These are phyloP conservation scores for Rhorus exstirpatorius DNA, from an alignment of 2,888 invertebrate genomes.

Conservation along the genomic window DNA sequence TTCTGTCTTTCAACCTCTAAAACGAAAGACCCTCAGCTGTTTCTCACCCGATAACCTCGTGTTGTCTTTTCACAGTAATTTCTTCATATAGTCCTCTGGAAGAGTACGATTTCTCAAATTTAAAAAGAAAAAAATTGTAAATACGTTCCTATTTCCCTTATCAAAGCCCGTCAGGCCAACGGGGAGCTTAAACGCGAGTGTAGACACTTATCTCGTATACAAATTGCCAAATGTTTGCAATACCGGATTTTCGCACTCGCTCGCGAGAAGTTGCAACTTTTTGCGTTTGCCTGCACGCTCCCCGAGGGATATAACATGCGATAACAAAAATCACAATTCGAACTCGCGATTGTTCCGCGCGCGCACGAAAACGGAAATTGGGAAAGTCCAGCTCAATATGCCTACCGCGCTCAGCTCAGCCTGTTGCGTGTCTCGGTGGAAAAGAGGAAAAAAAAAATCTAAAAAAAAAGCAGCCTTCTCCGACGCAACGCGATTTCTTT, in stretches of 20 bases:
- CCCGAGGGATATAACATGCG: slow-evolving; percentile 58
- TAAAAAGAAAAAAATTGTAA: no score
- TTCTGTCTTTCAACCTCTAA: no score
- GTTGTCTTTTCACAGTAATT: no score
- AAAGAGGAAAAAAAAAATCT: slow-evolving; percentile 67
- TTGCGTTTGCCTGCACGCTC: slow-evolving; percentile 20
- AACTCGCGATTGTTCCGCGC: slow-evolving; percentile 80
- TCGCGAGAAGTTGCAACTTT: slow-evolving; percentile 39
- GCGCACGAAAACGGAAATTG: slow-evolving; percentile 83
- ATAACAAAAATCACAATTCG: slow-evolving; percentile 73
- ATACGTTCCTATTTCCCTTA: no score
- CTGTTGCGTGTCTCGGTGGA: slow-evolving; percentile 68
- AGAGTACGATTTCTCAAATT: no score
- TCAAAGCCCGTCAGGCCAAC: no score
- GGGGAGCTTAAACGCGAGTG: no score
- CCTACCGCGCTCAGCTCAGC: slow-evolving; percentile 12
- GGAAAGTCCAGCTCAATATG: slow-evolving; percentile 75
- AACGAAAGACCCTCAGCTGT: no score
- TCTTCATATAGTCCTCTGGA: no score
- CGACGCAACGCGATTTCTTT: slow-evolving; percentile 4
- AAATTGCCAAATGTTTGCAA: slow-evolving; percentile 48
- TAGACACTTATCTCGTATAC: neutral
- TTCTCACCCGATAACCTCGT: no score
- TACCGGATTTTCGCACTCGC: slow-evolving; percentile 77
- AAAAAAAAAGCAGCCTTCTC: slow-evolving; percentile 68